phyloP scores from a whole-genome alignment of 2,113 vertebrate species.

The Callopanchax toddi region DNA sequence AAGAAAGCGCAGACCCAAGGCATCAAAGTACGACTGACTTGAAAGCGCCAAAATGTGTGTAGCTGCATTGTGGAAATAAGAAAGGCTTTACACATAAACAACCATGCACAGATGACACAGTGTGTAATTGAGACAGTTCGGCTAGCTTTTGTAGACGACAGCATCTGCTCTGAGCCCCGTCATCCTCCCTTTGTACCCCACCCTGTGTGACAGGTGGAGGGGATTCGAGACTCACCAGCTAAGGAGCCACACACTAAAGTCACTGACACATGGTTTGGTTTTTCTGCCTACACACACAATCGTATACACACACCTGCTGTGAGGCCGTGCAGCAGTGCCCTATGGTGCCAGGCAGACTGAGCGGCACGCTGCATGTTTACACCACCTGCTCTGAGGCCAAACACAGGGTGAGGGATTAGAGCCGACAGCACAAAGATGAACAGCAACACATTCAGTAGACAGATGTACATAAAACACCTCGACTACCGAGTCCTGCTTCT shows the following conservation, averaged over 20 bases:
- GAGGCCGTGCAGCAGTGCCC: slow-evolving; percentile 51
- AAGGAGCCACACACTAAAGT: slow-evolving; percentile 43
- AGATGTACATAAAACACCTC: slow-evolving; percentile 32
- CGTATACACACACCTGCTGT: slow-evolving; percentile 65
- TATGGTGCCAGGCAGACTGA: slow-evolving; percentile 66
- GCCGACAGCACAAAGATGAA: slow-evolving; percentile 43
- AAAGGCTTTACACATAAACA: slow-evolving; percentile 25
- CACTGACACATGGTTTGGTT: slow-evolving; percentile 57
- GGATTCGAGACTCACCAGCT: slow-evolving; percentile 53
- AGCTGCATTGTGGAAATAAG: slow-evolving; percentile 27
- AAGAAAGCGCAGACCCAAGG: slow-evolving; percentile 46
- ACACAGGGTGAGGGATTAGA: slow-evolving; percentile 54
- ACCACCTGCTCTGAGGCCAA: slow-evolving; percentile 70
- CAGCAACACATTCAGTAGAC: slow-evolving; percentile 42
- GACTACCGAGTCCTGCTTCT: slow-evolving; percentile 2
- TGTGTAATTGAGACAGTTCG: slow-evolving; percentile 43
- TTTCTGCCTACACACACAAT: slow-evolving; percentile 33
- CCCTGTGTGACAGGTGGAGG: slow-evolving; percentile 75
- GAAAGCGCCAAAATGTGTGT: slow-evolving; percentile 46
- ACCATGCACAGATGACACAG: slow-evolving; percentile 27
- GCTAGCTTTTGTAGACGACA: slow-evolving; percentile 65
- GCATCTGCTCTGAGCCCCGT: slow-evolving; percentile 70
- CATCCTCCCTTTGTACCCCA: slow-evolving; percentile 61
- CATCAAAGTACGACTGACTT: slow-evolving; percentile 63
- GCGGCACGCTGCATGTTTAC: slow-evolving; percentile 50